A percentile compares a stretch with the other conserved stretches of the same genome.
Conservation (phyloP, 1,140 invertebrate genomes). For the Lucilia sericata region DNA sequence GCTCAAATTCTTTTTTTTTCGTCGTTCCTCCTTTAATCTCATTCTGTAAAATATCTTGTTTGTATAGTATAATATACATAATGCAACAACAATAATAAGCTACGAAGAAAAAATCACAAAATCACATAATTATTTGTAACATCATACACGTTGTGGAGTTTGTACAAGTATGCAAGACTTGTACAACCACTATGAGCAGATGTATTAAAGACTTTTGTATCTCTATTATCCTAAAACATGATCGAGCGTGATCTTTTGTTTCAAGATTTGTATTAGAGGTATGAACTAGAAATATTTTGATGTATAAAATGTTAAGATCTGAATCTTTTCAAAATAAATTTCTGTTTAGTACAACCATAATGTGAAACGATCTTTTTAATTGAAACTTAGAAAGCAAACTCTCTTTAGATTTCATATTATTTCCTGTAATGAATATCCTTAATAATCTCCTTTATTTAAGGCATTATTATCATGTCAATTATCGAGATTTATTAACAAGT, state of each 20-base stretch:
- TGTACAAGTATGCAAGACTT: too few relatives aligned
- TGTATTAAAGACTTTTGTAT: background rate
- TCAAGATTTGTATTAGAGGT: background rate
- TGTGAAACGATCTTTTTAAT: too few relatives aligned
- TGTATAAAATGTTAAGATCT: too few relatives aligned
- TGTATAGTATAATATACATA: background rate
- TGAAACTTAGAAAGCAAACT: too few relatives aligned
- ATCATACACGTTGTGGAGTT: background rate
- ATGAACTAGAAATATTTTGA: background rate
- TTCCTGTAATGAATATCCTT: background rate
- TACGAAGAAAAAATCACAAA: background rate
- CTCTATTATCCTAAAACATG: conserved; percentile 6
- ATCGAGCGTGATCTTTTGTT: conserved; percentile 4
- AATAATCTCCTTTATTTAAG: background rate
- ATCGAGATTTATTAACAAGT: conserved; percentile 14
- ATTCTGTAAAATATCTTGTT: background rate
- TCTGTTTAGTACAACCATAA: too few relatives aligned
- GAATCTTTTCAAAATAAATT: too few relatives aligned
- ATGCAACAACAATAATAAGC: background rate
- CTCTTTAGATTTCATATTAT: too few relatives aligned
- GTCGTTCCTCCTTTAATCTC: background rate
- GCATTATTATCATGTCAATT: background rate
- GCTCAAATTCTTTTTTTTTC: background rate
- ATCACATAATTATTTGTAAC: conserved; percentile 27
- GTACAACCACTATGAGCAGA: background rate